Percentiles rank a stretch among this genome's conserved stretches.
Conservation (phyloP, 2,113 vertebrate species). For the Epinephelus moara region DNA sequence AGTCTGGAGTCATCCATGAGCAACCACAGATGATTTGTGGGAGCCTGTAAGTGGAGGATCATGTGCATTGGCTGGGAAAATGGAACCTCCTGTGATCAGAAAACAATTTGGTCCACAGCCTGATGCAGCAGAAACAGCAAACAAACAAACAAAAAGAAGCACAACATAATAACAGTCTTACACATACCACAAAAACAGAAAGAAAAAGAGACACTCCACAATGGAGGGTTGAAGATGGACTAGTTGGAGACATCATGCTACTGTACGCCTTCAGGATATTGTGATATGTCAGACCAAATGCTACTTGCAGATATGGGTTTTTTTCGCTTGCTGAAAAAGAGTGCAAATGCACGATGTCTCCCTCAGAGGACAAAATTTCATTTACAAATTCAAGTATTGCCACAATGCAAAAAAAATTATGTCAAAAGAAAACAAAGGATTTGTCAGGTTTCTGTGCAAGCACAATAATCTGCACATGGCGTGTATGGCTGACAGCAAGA, state of each 20-base stretch:
- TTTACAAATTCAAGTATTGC: not conserved
- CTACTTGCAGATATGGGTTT: not conserved
- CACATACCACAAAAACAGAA: not conserved
- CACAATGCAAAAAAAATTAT: conserved; percentile 1
- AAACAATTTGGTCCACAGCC: conserved; percentile 19
- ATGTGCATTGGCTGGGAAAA: conserved; percentile 8
- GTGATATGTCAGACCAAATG: not conserved
- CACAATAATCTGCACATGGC: conserved; percentile 39
- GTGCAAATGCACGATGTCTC: not conserved
- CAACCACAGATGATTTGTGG: not conserved
- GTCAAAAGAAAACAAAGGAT: conserved; percentile 36
- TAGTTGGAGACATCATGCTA: not conserved
- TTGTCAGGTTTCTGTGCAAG: conserved; percentile 31
- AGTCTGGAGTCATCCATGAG: not conserved
- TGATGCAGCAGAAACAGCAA: not conserved
- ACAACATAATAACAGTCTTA: no score
- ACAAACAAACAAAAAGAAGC: not conserved
- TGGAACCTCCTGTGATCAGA: conserved; percentile 6
- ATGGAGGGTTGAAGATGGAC: not conserved
- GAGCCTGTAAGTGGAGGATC: conserved; percentile 14
- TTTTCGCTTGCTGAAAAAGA: not conserved
- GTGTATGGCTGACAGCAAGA: conserved; percentile 13
- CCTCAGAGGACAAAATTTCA: not conserved
- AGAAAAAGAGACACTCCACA: not conserved
- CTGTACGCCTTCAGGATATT: not conserved